These are phyloP conservation scores for Triplophysa rosa DNA, from an alignment of 2,113 vertebrate genomes.

Conservation along the genomic window DNA sequence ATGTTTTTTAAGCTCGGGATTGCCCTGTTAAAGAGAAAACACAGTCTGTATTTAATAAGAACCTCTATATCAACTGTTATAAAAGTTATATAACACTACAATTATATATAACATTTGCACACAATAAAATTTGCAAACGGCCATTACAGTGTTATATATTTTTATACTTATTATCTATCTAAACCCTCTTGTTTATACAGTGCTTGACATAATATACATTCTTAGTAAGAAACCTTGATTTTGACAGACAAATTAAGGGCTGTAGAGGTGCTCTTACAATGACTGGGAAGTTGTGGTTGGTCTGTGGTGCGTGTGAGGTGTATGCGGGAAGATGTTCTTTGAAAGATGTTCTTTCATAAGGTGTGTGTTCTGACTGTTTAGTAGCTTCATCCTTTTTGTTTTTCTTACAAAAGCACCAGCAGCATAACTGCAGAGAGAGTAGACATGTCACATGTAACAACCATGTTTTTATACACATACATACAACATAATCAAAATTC, in stretches of 20 bases:
- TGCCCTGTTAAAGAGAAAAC: conserved; percentile 47
- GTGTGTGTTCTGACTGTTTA: conserved; percentile 4
- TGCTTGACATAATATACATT: not conserved
- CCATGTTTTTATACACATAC: too few relatives aligned
- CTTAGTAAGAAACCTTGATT: not conserved
- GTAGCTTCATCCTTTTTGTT: conserved; percentile 30
- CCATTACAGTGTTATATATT: too few relatives aligned
- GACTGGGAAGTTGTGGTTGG: not conserved
- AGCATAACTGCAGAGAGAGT: conserved; percentile 51
- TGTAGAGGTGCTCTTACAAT: conserved; percentile 33
- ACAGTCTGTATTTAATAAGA: not conserved
- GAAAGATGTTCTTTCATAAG: conserved; percentile 41
- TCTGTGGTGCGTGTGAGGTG: conserved; percentile 20
- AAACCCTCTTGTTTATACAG: too few relatives aligned
- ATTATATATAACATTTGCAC: not conserved
- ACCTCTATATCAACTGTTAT: not conserved
- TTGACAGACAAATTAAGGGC: not conserved
- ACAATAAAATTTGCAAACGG: too few relatives aligned
- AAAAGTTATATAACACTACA: not conserved
- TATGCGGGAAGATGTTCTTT: conserved; percentile 48
- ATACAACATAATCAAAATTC: too few relatives aligned
- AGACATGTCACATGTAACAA: not conserved
- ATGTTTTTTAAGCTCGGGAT: conserved; percentile 30
- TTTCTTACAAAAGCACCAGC: conserved; percentile 53
- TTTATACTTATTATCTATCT: too few relatives aligned